Base-by-base conservation (phyloP, 2,797 vertebrate genomes). In the Anniella stebbinsi region DNA sequence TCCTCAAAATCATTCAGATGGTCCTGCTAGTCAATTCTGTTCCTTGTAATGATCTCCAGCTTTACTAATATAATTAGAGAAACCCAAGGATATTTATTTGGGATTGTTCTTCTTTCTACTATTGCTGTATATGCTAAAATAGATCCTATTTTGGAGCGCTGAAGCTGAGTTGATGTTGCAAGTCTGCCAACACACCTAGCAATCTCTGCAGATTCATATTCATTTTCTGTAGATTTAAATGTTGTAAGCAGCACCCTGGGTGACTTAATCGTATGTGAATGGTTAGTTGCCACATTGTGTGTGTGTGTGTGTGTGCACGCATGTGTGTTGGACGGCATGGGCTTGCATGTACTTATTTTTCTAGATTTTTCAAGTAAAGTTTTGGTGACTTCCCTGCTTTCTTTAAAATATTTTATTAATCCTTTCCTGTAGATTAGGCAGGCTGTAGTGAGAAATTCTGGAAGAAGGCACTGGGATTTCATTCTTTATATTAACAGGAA, bases 321-420 rank as follows among this genome's bases (percentile, higher is more conserved):
- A 11, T 10, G 33, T 28, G 38, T 45, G 51, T 75, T 23, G 1
- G 0, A 0, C 30, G 38, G 38, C 17, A 41, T 85, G 4, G 86
- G 51, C 33, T 67, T 33, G 2, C 10, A 33, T 25, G 3, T 80
- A 3, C 2, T 1, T 21, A 33, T 66, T 66, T 63, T 9, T 70
- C 48, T 84, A 38, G 23, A 63, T 81, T 41, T 4, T 73, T 0
- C 0, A 25, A 0, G 3, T 15, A 80, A 36, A 54, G 80, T 84
- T 81, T 36, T 23, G 0, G 0, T 45, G 70, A 18, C 0, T 0
- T 23, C 18, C 0, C 0, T 60, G 33, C 33, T 13, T 77, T 36
- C 25, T 38, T 54, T 0, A 0, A 1, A 5, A 30, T 69, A 15
- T 88, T 63, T 78, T 69, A 13, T 36, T 80, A 30, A 80, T 4